Evolutionary conservation across 2,113 vertebrate species (phyloP), one percentile per base, ranked within the genome.

Genomic region (Emydura subglobosa): DNA sequence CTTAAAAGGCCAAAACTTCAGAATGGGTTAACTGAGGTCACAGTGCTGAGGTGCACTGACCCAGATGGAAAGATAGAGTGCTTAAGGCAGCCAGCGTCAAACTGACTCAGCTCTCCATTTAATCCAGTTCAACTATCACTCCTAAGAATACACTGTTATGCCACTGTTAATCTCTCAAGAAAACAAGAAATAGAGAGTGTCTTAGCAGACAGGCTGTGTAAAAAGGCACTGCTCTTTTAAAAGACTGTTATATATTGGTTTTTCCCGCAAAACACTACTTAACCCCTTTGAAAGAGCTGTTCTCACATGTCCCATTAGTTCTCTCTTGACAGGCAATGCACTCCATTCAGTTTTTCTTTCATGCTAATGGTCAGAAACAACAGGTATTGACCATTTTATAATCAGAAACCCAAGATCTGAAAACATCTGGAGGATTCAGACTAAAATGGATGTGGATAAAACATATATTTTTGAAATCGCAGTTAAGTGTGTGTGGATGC

Each of bases 81-180:
- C 85, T 96, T 81, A 95, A 95, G 97, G 96, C 93, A 1, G 95
- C 92, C 95, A 95, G 92, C 55, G 86, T 96, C 97, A 97, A 95
- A 96, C 83, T 96, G 92, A 97, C 94, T 97, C 96, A 96, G 84
- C 95, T 93, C 89, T 90, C 96, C 93, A 93, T 78, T 97, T 97
- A 96, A 97, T 96, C 96, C 93, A 96, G 85, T 90, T 59, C 90
- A 53, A 91, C 87, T 85, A 59, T 87, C 59, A 82, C 87, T 96
- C 96, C 90, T 85, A 92, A 95, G 96, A 90, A 89, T 74, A 96
- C 5, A 97, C 85, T 85, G 80, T 29, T 86, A 83, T 42, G 95
- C 57, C 92, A 91, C 87, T 83, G 79, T 86, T 96, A 94, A 95
- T 91, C 47, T 97, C 90, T 79, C 50, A 87, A 24, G 44, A 68